Base-by-base conservation (phyloP, 2,113 vertebrate species). In the Hypomesus transpacificus region DNA sequence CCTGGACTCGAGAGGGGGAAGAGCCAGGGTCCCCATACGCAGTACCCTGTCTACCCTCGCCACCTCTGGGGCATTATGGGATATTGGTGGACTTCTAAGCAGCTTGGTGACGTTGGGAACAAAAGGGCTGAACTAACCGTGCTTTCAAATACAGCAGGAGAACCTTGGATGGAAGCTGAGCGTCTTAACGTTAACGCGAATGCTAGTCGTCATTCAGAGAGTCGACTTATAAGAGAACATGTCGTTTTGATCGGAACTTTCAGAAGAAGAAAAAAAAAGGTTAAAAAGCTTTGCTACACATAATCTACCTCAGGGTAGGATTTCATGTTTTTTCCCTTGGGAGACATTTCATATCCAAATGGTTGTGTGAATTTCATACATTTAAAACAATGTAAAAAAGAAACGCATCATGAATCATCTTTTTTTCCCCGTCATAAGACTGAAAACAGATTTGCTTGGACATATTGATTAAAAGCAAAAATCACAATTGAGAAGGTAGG, bases 371-470 rank as follows among this genome's bases (percentile, higher is more conserved):
- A 84, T 66, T 39, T 14, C 71, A 73, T 85, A 91, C 90, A 92
- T 92, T 92, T 92, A 92, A 86, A 92, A 91, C 89, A 91, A 92
- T 91, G 89, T 87, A 90, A 74, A 82, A 76, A 58, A 85, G 4
- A 82, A 46, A 69, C 18, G 20, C 20, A 14, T 26, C n/a, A 58
- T 6, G 9, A 28, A 21, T 20, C 46, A 50, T 57, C 63, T 68
- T 56, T n/a, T 56, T 18, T 56, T 18, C 3, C 5, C 3, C 5
- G 31, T 34, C 31, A 7, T 3, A 4, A 4, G 31, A 34, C 31
- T 34, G 31, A 34, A 4, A 34, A 34, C 31, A 34, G 31, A 4
- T 34, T 34, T 4, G 31, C 31, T 34, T 34, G 31, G 16, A 18
- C n/a, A n/a, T n/a, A 18, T 66, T 22, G 65, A 46, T 9, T 16